Evolutionary conservation across 2,797 vertebrate species (phyloP).

Genomic region (Pipistrellus pipistrellus): DNA sequence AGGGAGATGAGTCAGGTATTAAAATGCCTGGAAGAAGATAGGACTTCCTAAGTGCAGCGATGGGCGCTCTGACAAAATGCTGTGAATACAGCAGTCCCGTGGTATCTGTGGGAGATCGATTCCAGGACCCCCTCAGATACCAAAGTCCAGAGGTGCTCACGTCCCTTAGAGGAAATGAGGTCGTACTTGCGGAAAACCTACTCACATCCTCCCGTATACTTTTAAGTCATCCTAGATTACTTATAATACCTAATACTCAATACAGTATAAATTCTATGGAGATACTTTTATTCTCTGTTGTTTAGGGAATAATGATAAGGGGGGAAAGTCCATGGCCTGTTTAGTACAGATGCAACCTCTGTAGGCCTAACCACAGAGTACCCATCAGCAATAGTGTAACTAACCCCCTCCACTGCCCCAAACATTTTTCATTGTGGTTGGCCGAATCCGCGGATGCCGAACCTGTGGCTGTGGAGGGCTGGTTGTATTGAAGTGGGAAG

Average conservation of each 20-base stretch:
- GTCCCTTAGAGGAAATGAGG: not conserved
- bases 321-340: not conserved
- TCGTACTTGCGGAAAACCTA: not conserved
- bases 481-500: not conserved
- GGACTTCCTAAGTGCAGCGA: not conserved
- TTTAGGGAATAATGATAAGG: too few relatives aligned
- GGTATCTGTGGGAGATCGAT: not conserved
- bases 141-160: not conserved
- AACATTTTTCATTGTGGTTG: not conserved
- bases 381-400: not conserved
- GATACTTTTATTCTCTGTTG: not conserved
- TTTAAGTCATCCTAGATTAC: not conserved
- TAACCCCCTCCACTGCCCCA: accelerated
- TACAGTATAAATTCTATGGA: not conserved
- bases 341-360: not conserved
- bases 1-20: not conserved
- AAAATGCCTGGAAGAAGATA: not conserved
- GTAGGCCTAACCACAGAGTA: not conserved
- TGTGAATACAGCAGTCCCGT: not conserved
- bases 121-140: not conserved
- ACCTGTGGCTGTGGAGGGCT: not conserved
- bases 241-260: not conserved
- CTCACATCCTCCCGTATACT: not conserved
- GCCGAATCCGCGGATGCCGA: too few relatives aligned
- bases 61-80: not conserved